Conservation (phyloP, 2,113 vertebrate species). For the Siniperca chuatsi region DNA sequence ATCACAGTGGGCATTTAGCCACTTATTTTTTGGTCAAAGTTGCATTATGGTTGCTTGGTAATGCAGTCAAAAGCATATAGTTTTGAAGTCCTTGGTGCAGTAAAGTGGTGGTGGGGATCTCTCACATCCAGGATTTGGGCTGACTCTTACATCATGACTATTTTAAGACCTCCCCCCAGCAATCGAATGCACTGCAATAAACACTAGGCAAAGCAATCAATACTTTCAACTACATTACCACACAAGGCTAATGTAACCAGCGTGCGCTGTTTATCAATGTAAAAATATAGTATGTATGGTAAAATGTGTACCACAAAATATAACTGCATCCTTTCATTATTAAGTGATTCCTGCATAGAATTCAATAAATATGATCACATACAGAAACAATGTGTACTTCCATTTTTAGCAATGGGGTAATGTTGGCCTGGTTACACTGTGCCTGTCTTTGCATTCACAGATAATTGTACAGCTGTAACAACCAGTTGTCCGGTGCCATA, state of each 20-base stretch:
- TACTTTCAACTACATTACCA: constrained; percentile 1
- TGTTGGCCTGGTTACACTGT: not conserved
- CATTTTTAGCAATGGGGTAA: not conserved
- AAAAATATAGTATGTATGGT: not conserved
- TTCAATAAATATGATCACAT: not conserved
- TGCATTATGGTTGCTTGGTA: not conserved
- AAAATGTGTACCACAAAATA: not conserved
- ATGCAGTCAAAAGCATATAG: not conserved
- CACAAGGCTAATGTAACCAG: constrained; percentile 2
- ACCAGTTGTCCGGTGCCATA: not conserved
- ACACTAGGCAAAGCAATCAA: constrained; percentile 37
- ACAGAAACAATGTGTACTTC: not conserved
- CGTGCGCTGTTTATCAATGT: not conserved
- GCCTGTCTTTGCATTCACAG: not conserved
- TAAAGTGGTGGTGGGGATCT: not conserved
- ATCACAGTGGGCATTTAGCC: not conserved
- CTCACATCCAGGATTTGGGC: not conserved
- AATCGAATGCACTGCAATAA: constrained; percentile 26
- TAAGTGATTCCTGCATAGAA: too few relatives aligned
- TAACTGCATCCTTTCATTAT: not conserved
- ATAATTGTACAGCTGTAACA: not conserved
- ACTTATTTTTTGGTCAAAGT: not conserved
- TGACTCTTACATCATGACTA: not conserved
- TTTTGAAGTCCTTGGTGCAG: not conserved
- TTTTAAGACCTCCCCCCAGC: constrained; percentile 24